A percentile compares a stretch with the other conserved stretches of the same genome.
Conservation (phyloP, 2,888 invertebrate species). For the Cecidostiba fungosa region DNA sequence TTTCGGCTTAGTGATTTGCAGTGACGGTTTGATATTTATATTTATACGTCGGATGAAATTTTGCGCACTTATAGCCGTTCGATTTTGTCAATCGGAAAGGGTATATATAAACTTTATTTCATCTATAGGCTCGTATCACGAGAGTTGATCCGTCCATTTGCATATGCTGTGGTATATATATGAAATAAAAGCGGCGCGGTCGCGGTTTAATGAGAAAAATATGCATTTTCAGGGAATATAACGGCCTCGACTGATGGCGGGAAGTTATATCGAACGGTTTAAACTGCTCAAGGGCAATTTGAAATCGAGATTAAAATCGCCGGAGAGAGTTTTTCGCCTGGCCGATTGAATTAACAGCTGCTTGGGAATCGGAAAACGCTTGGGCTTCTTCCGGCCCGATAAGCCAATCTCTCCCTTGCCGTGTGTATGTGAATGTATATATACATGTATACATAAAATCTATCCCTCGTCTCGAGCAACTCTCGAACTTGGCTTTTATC, state of each 20-base stretch:
- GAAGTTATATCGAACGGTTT: not conserved
- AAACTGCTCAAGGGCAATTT: not conserved
- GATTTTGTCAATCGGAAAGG: constrained; percentile 36
- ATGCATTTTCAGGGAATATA: not conserved
- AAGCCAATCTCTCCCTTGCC: not conserved
- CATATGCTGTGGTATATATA: not conserved
- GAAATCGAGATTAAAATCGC: constrained; percentile 13
- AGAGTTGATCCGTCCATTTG: constrained; percentile 31
- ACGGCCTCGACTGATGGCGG: not conserved
- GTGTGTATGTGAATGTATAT: not conserved
- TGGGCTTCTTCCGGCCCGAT: constrained; percentile 9
- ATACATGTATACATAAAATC: not conserved
- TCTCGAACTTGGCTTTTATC: constrained; percentile 6
- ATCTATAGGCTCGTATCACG: not conserved
- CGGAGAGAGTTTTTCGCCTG: not conserved
- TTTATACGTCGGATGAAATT: constrained; percentile 49
- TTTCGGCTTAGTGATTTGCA: constrained; percentile 52
- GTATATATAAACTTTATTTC: constrained; percentile 22
- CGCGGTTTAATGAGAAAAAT: constrained; percentile 9
- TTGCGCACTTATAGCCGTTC: constrained; percentile 38
- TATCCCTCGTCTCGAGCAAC: not conserved
- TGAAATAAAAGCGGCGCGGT: not conserved
- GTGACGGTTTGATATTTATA: constrained; percentile 56
- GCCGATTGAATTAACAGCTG: constrained; percentile 28
- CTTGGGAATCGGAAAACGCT: constrained; percentile 37